Base-by-base conservation (phyloP, 2,888 invertebrate species). In the Rapana venosa region DNA sequence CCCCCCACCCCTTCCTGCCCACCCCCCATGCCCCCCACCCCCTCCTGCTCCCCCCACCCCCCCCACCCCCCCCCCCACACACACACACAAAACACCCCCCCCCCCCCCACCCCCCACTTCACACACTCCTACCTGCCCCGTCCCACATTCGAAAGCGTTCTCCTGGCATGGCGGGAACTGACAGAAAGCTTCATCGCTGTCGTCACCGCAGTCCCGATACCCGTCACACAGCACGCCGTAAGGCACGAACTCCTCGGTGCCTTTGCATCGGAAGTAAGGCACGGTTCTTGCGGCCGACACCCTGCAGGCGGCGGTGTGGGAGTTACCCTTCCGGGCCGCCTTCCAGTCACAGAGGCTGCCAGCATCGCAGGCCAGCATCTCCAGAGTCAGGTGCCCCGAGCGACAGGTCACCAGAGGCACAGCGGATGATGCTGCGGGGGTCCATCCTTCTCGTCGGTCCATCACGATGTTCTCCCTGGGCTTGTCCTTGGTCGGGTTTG, bases 161-260 rank as follows among this genome's bases (percentile, higher is more conserved):
- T 77, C 77, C 15, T 32, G 32, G 17, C 77, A 77, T 2, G 77
- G 2, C 15, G 77, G 77, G 77, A 77, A 77, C 32, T 77, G 32
- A 77, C 77, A 77, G 77, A 77, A 77, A 2, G 77, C 6, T 35
- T 77, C 77, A 77, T 77, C 77, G 13, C 77, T 77, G 77, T 77
- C 32, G 17, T 77, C 77, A 6, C 77, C 32, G 32, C 77, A 77
- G 77, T 77, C 77, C 30, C 2, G 13, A 35, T 20, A 13, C 32
- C 77, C 30, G 32, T 77, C 77, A 77, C 77, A 77, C 77, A 77
- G 17, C 32, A 77, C 32, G 20, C 77, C 32, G 77, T 77, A 77
- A 32, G 77, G 77, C 26, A 77, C 77, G 77, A 32, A 32, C 20
- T 77, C 32, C 17, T 32, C 32, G 32, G 32, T 35, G 11, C 1